Evolutionary conservation across 1,140 invertebrate genomes (phyloP), one percentile per base, ranked within the genome.

Genomic region (Drosophila sucinea): DNA sequence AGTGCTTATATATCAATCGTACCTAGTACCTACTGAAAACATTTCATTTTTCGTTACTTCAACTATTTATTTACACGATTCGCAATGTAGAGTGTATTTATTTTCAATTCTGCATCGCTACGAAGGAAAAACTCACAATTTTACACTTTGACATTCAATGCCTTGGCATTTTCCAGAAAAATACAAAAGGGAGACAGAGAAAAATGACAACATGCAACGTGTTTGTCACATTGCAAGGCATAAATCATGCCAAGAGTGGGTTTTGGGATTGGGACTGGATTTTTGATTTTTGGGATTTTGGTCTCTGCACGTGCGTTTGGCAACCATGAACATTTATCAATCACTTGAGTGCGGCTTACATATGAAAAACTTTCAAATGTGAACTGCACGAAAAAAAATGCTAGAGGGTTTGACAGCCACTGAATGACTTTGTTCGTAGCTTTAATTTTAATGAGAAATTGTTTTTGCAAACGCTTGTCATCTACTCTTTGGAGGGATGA

Each of bases 361-460:
- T 73, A 75, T 86, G 79, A 73, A 70, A 70, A 82, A 77, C 68
- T 77, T 67, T 67, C 56, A 68, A 81, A 67, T 83, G 81, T 77
- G 70, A 62, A 64, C 57, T 61, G 81, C 81, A 84, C 81, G 17
- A 17, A 17, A 73, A 62, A 68, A 78, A 67, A 56, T 61, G 60
- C 56, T 10, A 61, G 64, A 56, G 63, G 73, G 73, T 77, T 77
- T 47, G 38, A 5, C 0, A 73, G 35, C 8, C 35, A 41, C 54
- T 70, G 73, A 27, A 17, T 23, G 72, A 56, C 4, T 44, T 60
- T 35, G 8, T 17, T 30, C 25, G 4, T n/a, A 60, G 63, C 67
- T 38, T 73, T 33, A 67, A 58, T 58, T 58, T 58, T 58, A 58
- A 58, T 58, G 32, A 58, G 56, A 58, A 58, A 8, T 35, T 32